These are phyloP conservation scores for Therioaphis trifolii DNA, from an alignment of 2,888 invertebrate genomes.

Conservation along the genomic window DNA sequence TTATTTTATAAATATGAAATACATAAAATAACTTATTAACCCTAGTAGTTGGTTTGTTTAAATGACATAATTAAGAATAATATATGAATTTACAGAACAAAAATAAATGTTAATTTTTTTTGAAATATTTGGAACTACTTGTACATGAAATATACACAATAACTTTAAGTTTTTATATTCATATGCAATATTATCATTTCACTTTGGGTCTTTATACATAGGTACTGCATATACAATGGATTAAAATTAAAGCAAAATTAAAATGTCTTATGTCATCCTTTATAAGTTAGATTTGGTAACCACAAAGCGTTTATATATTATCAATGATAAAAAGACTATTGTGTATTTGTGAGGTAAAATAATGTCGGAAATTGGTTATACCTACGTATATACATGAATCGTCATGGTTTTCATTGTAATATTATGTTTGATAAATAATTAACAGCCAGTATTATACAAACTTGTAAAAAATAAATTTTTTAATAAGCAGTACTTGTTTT, in stretches of 20 bases:
- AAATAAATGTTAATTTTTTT: too few species aligned
- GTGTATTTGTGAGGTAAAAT: neutral
- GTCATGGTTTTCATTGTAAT: neutral
- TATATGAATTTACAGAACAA: too few species aligned
- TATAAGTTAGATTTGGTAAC: neutral
- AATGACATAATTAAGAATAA: too few species aligned
- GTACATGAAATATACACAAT: too few species aligned
- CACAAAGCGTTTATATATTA: neutral
- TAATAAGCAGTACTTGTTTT: too few species aligned
- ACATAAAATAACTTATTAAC: too few species aligned
- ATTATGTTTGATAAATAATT: neutral
- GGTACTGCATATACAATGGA: neutral
- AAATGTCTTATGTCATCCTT: neutral
- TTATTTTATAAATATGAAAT: too few species aligned
- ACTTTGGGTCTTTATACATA: too few species aligned
- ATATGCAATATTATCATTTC: too few species aligned
- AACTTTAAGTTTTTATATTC: too few species aligned
- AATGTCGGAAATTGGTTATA: conserved; percentile 5
- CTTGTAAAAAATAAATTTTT: neutral
- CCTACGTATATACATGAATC: neutral
- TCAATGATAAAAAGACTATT: neutral
- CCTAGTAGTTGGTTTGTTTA: too few species aligned
- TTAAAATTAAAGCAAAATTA: neutral
- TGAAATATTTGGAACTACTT: too few species aligned
- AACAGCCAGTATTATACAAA: neutral